phyloP scores from a whole-genome alignment of 2,797 vertebrate species.

The Acestrorhynchus altus region DNA sequence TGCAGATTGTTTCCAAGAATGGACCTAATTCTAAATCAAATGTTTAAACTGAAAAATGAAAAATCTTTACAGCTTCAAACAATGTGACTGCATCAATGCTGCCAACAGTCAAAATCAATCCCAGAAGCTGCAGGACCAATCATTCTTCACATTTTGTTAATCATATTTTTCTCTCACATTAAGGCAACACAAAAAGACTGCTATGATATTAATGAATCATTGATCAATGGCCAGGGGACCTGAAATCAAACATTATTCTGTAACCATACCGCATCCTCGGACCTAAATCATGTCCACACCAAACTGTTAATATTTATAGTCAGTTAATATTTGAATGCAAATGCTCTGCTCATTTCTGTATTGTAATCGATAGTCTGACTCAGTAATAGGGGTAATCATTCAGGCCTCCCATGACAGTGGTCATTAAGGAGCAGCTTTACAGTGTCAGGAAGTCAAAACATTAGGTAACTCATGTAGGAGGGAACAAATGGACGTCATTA shows the following conservation, averaged over 20 bases:
- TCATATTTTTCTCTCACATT: slow-evolving; percentile 20
- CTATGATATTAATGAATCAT: slow-evolving; percentile 37
- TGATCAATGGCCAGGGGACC: slow-evolving; percentile 12
- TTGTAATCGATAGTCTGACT: neutral
- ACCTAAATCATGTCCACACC: slow-evolving; percentile 11
- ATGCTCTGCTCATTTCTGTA: neutral
- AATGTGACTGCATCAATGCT: neutral
- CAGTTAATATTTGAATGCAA: slow-evolving; percentile 39
- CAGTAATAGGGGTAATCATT: slow-evolving; percentile 22
- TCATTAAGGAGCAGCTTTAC: slow-evolving; percentile 44
- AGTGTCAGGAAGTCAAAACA: slow-evolving; percentile 39
- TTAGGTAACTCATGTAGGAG: slow-evolving; percentile 43
- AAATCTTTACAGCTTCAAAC: neutral
- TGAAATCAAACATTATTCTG: slow-evolving; percentile 1
- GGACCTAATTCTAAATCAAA: neutral
- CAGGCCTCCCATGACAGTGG: slow-evolving; percentile 7
- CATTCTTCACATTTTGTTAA: slow-evolving; percentile 30
- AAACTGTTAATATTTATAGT: slow-evolving; percentile 49
- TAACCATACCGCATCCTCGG: neutral
- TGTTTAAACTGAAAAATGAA: neutral
- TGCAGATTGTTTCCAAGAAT: neutral
- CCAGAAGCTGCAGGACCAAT: neutral
- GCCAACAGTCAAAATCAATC: neutral
- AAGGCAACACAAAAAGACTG: neutral
- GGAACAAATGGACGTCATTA: slow-evolving; percentile 31